Conservation (phyloP, 2,888 invertebrate species). For the Charanyca ferruginea region DNA sequence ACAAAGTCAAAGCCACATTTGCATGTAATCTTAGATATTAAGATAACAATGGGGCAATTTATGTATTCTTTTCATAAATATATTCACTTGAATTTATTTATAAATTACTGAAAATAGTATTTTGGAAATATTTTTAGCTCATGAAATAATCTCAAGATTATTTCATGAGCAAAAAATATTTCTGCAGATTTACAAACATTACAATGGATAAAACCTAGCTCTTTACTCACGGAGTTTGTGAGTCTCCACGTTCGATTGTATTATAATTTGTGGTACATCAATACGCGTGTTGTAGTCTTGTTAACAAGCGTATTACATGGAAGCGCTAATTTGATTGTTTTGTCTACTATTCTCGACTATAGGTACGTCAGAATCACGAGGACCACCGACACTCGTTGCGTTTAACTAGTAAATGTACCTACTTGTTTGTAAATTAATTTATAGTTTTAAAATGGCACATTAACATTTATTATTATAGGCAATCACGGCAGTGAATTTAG, state of each 20-base stretch:
- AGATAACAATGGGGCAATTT: constrained; percentile 19
- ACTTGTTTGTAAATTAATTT: constrained; percentile 47
- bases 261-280: constrained; percentile 52
- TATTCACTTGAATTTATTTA: background rate
- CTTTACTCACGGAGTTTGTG: constrained; percentile 8
- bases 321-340: constrained; percentile 66
- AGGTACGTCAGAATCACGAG: constrained; percentile 62
- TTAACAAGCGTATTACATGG: constrained; percentile 60
- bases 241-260: constrained; percentile 33
- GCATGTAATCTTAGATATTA: constrained; percentile 37
- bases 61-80: background rate
- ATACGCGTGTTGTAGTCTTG: constrained; percentile 42
- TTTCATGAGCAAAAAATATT: background rate
- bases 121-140: background rate
- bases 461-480: constrained; percentile 45
- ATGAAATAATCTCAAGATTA: background rate
- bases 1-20: constrained; percentile 58
- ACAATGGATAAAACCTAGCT: background rate
- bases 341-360: constrained; percentile 51
- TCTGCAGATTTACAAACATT: background rate
- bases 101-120: background rate
- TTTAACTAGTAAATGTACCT: constrained; percentile 36
- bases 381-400: constrained; percentile 37
- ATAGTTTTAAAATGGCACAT: constrained; percentile 28
- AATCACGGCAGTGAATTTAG: constrained; percentile 31